phyloP scores from a whole-genome alignment of 1,140 invertebrate species.

The Drosophila seguyi region DNA sequence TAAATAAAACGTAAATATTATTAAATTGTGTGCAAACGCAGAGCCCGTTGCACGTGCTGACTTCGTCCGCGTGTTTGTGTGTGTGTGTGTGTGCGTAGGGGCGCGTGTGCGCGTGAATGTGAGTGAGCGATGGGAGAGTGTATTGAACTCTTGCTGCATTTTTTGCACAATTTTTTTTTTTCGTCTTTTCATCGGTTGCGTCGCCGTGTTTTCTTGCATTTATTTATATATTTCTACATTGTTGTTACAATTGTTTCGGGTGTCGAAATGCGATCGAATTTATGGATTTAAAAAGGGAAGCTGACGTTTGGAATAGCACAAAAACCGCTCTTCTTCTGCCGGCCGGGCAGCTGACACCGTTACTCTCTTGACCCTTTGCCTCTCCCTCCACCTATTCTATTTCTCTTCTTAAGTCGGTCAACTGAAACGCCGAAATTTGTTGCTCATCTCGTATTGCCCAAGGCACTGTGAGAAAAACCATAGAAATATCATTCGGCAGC shows the following conservation, averaged over 20 bases:
- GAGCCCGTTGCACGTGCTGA: slow-evolving; percentile 48
- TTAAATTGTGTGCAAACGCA: slow-evolving; percentile 74
- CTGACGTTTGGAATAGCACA: background rate
- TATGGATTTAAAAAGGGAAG: slow-evolving; percentile 13
- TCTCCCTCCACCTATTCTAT: background rate
- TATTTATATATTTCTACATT: slow-evolving; percentile 36
- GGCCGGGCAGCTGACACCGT: slow-evolving; percentile 45
- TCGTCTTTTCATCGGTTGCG: slow-evolving; percentile 33
- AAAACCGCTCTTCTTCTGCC: background rate
- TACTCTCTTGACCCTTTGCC: slow-evolving; percentile 27
- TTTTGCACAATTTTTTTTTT: slow-evolving; percentile 72
- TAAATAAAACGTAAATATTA: slow-evolving; percentile 82
- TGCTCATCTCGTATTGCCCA: slow-evolving; percentile 14
- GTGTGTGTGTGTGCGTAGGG: slow-evolving; percentile 19
- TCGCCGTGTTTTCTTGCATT: slow-evolving; percentile 30
- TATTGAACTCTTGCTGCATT: slow-evolving; percentile 81
- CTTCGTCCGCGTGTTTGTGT: slow-evolving; percentile 16
- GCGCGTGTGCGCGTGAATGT: slow-evolving; percentile 52
- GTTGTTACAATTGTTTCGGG: slow-evolving; percentile 59
- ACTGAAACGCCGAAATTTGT: slow-evolving; percentile 61
- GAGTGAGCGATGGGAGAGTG: slow-evolving; percentile 52
- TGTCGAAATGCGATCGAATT: slow-evolving; percentile 7
- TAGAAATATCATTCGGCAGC: background rate
- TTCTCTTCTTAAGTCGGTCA: slow-evolving; percentile 55
- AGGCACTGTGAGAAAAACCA: slow-evolving; percentile 7